Evolutionary conservation across 2,888 invertebrate genomes (phyloP).

Genomic region (Drosophila falleni): DNA sequence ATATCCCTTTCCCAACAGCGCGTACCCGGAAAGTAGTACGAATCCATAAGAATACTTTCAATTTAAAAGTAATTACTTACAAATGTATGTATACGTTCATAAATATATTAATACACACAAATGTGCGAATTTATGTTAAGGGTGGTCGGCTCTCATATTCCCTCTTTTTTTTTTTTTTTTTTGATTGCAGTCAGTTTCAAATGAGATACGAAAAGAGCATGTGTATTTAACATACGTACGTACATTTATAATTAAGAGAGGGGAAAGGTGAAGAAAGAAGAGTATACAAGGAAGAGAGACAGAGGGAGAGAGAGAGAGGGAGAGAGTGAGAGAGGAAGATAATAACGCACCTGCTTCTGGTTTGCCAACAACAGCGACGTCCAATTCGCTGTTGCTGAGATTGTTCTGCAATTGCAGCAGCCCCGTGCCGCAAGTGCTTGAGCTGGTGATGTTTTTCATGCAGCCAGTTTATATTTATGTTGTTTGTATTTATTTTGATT

Average conservation of each 20-base stretch:
- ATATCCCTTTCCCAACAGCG: not conserved
- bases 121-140: constrained; percentile 36
- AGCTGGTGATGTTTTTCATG: constrained; percentile 84
- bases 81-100: not conserved
- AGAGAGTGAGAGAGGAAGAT: constrained; percentile 6
- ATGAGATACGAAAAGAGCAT: constrained; percentile 14
- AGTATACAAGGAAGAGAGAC: not conserved
- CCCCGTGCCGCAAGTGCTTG: constrained; percentile 83
- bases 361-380: constrained; percentile 76
- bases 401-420: constrained; percentile 84
- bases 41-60: not conserved
- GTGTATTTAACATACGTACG: not conserved
- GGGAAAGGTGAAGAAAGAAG: not conserved
- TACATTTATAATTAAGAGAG: constrained; percentile 25
- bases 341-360: constrained; percentile 80
- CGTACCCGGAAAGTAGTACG: not conserved
- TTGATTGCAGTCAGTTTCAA: constrained; percentile 24
- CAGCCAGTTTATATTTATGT: constrained; percentile 64
- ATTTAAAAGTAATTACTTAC: not conserved
- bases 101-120: not conserved
- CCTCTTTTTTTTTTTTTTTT: constrained; percentile 33
- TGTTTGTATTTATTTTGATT: constrained; percentile 36
- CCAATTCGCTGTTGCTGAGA: constrained; percentile 75
- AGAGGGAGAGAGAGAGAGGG: not conserved
- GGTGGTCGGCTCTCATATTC: constrained; percentile 21